These are phyloP conservation scores for Hydra vulgaris DNA, from an alignment of 30 jellyfish, hydroid and myxozoan species.

Conservation along the genomic window DNA sequence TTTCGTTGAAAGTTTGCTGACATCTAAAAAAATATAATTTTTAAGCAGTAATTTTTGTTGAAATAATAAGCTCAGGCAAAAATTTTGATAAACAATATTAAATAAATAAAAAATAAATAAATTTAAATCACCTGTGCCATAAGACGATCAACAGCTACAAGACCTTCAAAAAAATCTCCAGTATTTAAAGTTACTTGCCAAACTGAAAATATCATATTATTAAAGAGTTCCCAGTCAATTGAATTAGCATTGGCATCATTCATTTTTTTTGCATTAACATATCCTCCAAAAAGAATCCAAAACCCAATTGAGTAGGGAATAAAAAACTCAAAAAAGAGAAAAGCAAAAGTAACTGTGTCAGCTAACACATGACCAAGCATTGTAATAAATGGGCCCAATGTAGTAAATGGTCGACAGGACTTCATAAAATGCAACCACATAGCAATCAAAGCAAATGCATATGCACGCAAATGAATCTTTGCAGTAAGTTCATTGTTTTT, in stretches of 20 bases:
- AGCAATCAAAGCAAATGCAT: constrained; percentile 62
- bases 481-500: constrained; percentile 31
- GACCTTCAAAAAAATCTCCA: constrained; percentile 47
- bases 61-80: no score
- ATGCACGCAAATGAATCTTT: constrained; percentile 57
- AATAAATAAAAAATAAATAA: no score
- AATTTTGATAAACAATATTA: no score
- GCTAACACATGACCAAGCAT: constrained; percentile 90
- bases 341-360: constrained; percentile 80
- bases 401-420: constrained; percentile 82
- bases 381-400: constrained; percentile 89
- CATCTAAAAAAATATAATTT: no score
- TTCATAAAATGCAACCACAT: constrained; percentile 88
- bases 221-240: constrained; percentile 66
- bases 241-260: constrained; percentile 10
- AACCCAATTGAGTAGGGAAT: constrained; percentile 82
- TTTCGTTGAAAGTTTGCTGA: no score
- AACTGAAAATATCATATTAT: constrained; percentile 57
- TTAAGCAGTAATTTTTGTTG: no score
- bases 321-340: constrained; percentile 79
- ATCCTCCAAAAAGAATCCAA: constrained; percentile 84
- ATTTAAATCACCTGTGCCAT: constrained; percentile 80
- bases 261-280: constrained; percentile 47
- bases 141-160: constrained; percentile 58
- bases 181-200: constrained; percentile 87